phyloP scores from a whole-genome alignment of 2,113 vertebrate genomes.

The Hepsetus odoe region DNA sequence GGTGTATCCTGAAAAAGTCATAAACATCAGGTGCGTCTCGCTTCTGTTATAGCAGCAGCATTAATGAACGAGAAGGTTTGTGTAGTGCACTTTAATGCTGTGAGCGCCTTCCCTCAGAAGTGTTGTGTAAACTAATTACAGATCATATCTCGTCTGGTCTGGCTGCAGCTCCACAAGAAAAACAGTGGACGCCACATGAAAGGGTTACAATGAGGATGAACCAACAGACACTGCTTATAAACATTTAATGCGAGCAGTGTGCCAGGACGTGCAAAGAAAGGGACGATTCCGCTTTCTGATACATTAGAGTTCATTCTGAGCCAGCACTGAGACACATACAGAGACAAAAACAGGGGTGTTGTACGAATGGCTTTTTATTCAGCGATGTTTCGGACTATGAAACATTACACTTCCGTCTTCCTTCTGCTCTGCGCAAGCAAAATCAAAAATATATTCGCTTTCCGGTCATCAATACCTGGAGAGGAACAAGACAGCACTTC shows the following conservation, averaged over 20 bases:
- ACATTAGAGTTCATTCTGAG: too few species aligned
- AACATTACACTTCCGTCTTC: too few species aligned
- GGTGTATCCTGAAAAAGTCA: not conserved
- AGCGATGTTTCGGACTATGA: too few species aligned
- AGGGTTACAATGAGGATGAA: not conserved
- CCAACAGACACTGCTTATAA: not conserved
- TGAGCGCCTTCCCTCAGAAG: not conserved
- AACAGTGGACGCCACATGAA: not conserved
- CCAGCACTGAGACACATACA: too few species aligned
- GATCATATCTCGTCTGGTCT: not conserved
- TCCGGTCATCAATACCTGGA: too few species aligned
- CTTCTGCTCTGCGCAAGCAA: too few species aligned
- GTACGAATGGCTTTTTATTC: too few species aligned
- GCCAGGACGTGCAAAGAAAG: not conserved
- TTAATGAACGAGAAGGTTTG: not conserved
- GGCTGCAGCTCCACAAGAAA: not conserved
- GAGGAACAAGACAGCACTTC: too few species aligned
- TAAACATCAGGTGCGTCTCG: not conserved
- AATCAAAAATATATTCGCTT: too few species aligned
- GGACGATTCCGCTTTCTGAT: not conserved
- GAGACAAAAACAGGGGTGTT: too few species aligned
- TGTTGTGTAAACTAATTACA: constrained; percentile 1
- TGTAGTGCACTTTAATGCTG: not conserved
- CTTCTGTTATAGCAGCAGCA: not conserved
- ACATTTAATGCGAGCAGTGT: not conserved